Conservation (phyloP, 2,797 vertebrate species). For the Pogonophryne albipinna region DNA sequence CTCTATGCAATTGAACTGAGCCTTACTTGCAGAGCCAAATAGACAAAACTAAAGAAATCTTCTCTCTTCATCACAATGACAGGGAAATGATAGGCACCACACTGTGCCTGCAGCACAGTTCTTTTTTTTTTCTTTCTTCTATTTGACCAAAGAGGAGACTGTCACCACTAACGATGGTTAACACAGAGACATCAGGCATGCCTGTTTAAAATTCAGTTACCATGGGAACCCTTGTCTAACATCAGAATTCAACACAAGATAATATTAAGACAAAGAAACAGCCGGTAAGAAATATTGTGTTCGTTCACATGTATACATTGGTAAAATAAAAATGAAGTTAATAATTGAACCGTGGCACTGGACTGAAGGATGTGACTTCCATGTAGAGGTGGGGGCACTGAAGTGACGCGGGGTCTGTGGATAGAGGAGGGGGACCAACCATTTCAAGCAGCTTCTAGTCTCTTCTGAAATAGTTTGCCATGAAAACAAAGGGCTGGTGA, state of each 20-base stretch:
- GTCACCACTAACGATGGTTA: conserved; percentile 59
- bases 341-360: conserved; percentile 37
- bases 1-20: conserved; percentile 25
- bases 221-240: conserved; percentile 77
- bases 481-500: conserved; percentile 13
- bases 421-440: conserved; percentile 26
- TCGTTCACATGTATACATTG: conserved; percentile 33
- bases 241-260: conserved; percentile 64
- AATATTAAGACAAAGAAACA: conserved; percentile 46
- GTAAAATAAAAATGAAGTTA: conserved; percentile 47
- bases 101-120: conserved; percentile 28
- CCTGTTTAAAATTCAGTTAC: conserved; percentile 80
- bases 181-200: conserved; percentile 66
- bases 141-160: conserved; percentile 39
- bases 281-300: conserved; percentile 49
- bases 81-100: conserved; percentile 62
- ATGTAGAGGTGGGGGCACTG: conserved; percentile 27
- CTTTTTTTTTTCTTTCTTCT: neutral
- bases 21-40: conserved; percentile 45
- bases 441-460: conserved; percentile 20
- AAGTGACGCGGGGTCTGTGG: conserved; percentile 36
- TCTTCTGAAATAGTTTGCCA: conserved; percentile 12
- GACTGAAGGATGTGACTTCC: conserved; percentile 59
- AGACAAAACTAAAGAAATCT: conserved; percentile 16
- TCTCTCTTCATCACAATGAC: conserved; percentile 41